Evolutionary conservation across 2,797 vertebrate genomes (phyloP).

Genomic region (Mus spretus): DNA sequence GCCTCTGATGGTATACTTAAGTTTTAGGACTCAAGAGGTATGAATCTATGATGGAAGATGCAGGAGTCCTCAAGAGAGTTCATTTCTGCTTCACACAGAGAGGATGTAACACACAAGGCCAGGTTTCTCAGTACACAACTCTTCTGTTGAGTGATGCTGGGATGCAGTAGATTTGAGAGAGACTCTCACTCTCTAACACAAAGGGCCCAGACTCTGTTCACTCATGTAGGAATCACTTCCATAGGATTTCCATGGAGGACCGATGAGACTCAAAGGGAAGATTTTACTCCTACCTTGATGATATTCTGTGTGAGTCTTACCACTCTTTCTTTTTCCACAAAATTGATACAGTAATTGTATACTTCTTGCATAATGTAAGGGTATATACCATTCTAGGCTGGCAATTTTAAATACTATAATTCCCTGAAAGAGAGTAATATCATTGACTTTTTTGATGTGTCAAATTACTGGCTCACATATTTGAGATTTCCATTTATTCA

Average conservation of each 20-base stretch:
- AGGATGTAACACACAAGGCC: too few relatives aligned
- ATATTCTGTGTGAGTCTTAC: not conserved
- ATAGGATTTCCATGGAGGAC: too few relatives aligned
- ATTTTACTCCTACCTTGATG: not conserved
- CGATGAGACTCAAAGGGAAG: not conserved
- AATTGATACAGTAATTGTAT: not conserved
- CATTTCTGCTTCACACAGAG: not conserved
- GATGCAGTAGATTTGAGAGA: too few relatives aligned
- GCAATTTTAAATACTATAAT: not conserved
- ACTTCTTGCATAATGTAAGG: not conserved
- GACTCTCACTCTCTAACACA: too few relatives aligned
- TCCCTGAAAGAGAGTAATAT: not conserved
- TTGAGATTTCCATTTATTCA: not conserved
- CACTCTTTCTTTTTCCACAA: not conserved
- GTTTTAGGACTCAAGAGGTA: not conserved
- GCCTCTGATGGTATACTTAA: not conserved
- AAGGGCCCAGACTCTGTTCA: too few relatives aligned
- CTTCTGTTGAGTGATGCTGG: too few relatives aligned
- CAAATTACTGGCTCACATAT: not conserved
- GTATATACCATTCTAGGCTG: not conserved
- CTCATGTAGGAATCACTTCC: too few relatives aligned
- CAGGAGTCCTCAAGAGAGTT: not conserved
- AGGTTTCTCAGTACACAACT: too few relatives aligned
- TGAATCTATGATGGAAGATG: not conserved
- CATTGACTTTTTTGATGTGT: not conserved